Percentiles rank a stretch among this genome's conserved stretches.
phyloP scores from a whole-genome alignment of 2,888 invertebrate genomes.

The Mythimna pallens region DNA sequence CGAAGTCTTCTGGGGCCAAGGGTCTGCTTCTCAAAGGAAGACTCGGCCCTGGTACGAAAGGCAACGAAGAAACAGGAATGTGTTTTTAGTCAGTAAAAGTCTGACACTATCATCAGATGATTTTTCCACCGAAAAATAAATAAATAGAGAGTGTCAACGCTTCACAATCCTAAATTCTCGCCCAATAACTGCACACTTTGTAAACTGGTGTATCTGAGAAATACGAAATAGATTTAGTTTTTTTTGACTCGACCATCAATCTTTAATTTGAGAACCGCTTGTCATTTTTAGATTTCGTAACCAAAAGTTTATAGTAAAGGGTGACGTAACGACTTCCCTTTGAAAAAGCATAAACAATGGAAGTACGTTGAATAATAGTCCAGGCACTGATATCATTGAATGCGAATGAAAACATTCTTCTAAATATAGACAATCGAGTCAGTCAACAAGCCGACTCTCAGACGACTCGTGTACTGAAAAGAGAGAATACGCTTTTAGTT shows the following conservation, averaged over 20 bases:
- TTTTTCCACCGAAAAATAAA: too few species aligned
- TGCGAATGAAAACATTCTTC: conserved; percentile 62
- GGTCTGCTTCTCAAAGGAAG: too few species aligned
- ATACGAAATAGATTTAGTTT: background rate
- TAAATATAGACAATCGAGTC: conserved; percentile 34
- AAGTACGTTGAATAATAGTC: conserved; percentile 64
- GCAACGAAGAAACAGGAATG: too few species aligned
- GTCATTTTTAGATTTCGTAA: conserved; percentile 4
- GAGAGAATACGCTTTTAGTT: conserved; percentile 55
- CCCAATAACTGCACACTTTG: background rate
- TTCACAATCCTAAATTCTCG: background rate
- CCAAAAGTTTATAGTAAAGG: background rate
- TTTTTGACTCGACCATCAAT: background rate
- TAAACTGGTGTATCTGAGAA: background rate
- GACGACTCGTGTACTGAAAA: conserved; percentile 45
- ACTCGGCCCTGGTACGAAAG: too few species aligned
- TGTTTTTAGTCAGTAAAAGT: too few species aligned
- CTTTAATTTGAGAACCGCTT: background rate
- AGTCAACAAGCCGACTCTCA: conserved; percentile 48
- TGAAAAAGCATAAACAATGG: conserved; percentile 69
- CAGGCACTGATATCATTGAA: conserved; percentile 69
- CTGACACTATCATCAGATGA: too few species aligned
- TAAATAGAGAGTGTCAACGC: background rate
- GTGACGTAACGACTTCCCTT: conserved; percentile 63
- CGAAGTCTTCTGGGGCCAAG: too few species aligned